Base-by-base conservation (phyloP, 1,140 invertebrate species). In the Drosophila littoralis region DNA sequence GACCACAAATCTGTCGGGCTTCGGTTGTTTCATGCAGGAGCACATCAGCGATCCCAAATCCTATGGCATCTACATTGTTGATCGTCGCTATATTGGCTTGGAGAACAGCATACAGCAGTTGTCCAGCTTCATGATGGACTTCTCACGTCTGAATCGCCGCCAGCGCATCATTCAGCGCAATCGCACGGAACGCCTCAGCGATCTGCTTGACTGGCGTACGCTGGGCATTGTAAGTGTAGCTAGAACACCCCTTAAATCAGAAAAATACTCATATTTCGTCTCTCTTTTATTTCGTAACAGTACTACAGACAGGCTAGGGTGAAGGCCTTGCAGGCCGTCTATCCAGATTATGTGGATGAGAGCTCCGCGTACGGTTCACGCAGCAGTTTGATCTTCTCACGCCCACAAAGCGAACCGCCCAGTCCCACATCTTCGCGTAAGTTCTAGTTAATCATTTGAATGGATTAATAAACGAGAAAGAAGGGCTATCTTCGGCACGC, bases 11-110 rank as follows among this genome's bases (percentile, higher is more conserved):
- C 93, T 99, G 12, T 99, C 98, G 42, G 97, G 98, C 36, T 99
- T 99, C 93, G 99, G 99, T 17, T 99, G 98, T 92, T 99, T 99
- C 92, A 99, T 99, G 97, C 95, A 98, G 85, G 98, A 99, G 83
- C 98, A 99, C 90, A 97, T 99, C 63, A 96, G 97, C 0, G 98
- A 99, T 93, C 98, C 99, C 0, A 97, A 97, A 95, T 98, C 97
- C 9, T 99, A 99, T 92, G 99, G 99, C 48, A 99, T 99, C 69
- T 99, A 99, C 92, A 97, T 99, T 45, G 97, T 99, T 1, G 99
- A 99, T 93, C 93, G 99, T 15, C 94, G 98, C 71, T 96, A 95
- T 85, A 98, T 98, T 75, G 95, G 95, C 15, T 91, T 98, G 2
- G 97, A 99, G 92, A 97, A 97, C 58, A 98, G 97, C 35, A 96